Evolutionary conservation across 1,140 invertebrate species (phyloP).

Genomic region (Musca vetustissima): DNA sequence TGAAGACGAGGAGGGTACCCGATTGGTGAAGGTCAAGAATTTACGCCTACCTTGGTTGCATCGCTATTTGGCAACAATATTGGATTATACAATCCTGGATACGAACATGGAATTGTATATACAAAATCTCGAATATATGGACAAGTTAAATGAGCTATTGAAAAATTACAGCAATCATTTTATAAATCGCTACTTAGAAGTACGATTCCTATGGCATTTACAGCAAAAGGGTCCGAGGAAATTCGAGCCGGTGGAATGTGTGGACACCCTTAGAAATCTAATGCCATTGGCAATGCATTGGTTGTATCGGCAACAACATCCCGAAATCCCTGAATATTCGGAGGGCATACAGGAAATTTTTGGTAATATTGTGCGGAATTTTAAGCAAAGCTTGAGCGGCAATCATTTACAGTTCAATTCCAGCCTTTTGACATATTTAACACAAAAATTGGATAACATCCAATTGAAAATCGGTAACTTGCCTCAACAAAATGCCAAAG

Average conservation of each 20-base stretch:
- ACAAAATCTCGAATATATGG: constrained; percentile 16
- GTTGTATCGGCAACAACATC: constrained; percentile 32
- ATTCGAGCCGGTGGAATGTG: constrained; percentile 29
- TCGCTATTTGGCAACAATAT: constrained; percentile 10
- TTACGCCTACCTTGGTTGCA: constrained; percentile 14
- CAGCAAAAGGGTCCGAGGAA: constrained; percentile 26
- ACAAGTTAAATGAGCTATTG: constrained; percentile 29
- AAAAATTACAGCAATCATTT: constrained; percentile 27
- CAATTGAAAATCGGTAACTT: constrained; percentile 42
- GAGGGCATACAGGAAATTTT: background rate
- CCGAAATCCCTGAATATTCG: background rate
- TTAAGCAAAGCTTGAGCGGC: constrained; percentile 16
- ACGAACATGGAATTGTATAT: constrained; percentile 34
- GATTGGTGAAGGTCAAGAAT: background rate
- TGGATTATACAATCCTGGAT: background rate
- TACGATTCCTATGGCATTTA: constrained; percentile 35
- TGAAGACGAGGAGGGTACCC: constrained; percentile 2
- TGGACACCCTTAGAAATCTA: constrained; percentile 33
- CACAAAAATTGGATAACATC: constrained; percentile 31
- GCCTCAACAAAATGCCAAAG: constrained; percentile 11
- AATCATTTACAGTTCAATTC: constrained; percentile 13
- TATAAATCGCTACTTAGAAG: constrained; percentile 41
- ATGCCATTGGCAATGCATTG: constrained; percentile 36
- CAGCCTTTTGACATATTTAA: background rate
- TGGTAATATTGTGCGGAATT: background rate